These are phyloP conservation scores for Capitulum mitella DNA, from an alignment of 2,888 invertebrate species.

Conservation along the genomic window DNA sequence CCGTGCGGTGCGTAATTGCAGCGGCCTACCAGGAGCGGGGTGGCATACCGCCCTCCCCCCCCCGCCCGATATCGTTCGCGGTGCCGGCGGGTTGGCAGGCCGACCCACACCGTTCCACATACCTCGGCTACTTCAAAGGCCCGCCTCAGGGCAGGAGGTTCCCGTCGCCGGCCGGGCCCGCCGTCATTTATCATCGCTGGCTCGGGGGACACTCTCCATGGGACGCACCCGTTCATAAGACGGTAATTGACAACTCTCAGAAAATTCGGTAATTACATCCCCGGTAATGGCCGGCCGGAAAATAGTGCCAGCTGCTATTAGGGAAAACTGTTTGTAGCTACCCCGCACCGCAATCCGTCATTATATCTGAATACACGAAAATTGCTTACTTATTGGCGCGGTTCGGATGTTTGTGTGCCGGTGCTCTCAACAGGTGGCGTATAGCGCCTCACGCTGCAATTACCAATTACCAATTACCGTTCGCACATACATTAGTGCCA, in stretches of 20 bases:
- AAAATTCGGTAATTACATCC: conserved; percentile 23
- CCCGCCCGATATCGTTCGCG: too few relatives aligned
- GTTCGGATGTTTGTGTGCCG: not conserved
- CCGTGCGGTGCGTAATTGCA: too few relatives aligned
- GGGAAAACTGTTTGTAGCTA: conserved; percentile 18
- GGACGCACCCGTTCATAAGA: conserved; percentile 6
- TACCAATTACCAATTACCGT: conserved; percentile 1
- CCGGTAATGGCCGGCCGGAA: not conserved
- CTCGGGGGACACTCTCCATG: not conserved
- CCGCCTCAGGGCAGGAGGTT: not conserved
- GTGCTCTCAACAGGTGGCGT: conserved; percentile 1
- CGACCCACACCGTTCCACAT: conserved; percentile 44
- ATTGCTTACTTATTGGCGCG: conserved; percentile 22
- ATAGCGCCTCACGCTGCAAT: not conserved
- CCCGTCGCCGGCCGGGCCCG: too few relatives aligned
- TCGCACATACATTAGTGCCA: not conserved
- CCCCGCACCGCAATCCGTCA: not conserved
- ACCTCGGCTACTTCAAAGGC: conserved; percentile 8
- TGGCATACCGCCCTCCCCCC: not conserved
- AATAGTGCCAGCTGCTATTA: conserved; percentile 4
- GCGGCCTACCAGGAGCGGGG: too few relatives aligned
- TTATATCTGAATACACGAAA: not conserved
- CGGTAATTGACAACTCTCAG: conserved; percentile 16
- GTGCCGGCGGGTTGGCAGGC: conserved; percentile 47
- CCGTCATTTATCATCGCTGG: conserved; percentile 12